A percentile compares a stretch with the other conserved stretches of the same genome.
These are phyloP conservation scores for Corythaeola cristata DNA, from an alignment of 2,113 vertebrate species.

Conservation along the genomic window DNA sequence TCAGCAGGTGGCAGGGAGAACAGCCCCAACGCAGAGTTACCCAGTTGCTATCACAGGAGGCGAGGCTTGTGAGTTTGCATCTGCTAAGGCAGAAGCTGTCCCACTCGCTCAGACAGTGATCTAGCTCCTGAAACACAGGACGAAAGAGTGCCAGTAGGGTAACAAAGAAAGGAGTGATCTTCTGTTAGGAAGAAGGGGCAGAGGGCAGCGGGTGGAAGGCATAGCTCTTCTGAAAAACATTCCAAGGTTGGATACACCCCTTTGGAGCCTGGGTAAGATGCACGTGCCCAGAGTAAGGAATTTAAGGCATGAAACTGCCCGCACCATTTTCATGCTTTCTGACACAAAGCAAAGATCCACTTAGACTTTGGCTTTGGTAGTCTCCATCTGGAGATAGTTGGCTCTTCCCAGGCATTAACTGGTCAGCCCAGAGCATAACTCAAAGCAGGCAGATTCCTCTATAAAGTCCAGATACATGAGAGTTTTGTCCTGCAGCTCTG, in stretches of 20 bases:
- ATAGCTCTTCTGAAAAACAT: not conserved
- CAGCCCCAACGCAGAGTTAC: not conserved
- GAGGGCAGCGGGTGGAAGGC: too few relatives aligned
- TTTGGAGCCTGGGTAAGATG: not conserved
- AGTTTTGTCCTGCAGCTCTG: not conserved
- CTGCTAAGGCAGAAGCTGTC: not conserved
- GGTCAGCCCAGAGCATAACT: not conserved
- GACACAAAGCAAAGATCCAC: not conserved
- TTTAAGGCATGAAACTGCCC: not conserved
- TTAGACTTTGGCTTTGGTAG: not conserved
- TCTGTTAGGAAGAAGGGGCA: not conserved
- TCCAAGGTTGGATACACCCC: not conserved
- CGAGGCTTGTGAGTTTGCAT: not conserved
- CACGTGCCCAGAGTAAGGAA: not conserved
- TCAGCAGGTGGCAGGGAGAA: not conserved
- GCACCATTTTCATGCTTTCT: not conserved
- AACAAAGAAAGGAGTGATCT: not conserved
- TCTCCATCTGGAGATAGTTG: not conserved
- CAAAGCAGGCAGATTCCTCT: not conserved
- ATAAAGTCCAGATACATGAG: not conserved
- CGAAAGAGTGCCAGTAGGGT: not conserved
- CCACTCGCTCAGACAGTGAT: not conserved
- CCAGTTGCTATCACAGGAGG: fast-evolving
- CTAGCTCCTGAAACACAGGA: not conserved
- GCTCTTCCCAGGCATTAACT: not conserved